Conservation (phyloP, 1,140 invertebrate species). For the Leptopilina clavipes region DNA sequence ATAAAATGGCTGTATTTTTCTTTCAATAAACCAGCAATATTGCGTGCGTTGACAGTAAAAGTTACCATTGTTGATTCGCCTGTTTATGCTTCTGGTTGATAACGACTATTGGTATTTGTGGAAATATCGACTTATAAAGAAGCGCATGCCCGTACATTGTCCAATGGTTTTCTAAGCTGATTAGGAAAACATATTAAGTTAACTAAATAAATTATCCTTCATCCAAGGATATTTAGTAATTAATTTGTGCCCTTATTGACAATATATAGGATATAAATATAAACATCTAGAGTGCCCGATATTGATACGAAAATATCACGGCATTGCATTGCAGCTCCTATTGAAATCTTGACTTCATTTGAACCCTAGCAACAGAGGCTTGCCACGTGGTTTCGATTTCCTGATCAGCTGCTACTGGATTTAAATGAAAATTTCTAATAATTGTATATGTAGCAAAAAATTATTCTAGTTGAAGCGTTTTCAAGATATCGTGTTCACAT, state of each 20-base stretch:
- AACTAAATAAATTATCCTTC: conserved; percentile 53
- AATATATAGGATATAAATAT: background rate
- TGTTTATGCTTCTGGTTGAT: conserved; percentile 41
- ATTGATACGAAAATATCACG: background rate
- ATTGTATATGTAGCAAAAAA: background rate
- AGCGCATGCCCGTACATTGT: conserved; percentile 51
- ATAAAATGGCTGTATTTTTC: no score
- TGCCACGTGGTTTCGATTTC: conserved; percentile 31
- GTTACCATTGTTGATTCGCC: conserved; percentile 21
- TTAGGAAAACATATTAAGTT: conserved; percentile 50
- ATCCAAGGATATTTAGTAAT: conserved; percentile 41
- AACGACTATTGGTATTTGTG: conserved; percentile 50
- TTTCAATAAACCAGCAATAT: no score
- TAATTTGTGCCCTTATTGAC: background rate
- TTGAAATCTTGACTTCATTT: background rate
- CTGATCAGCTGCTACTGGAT: conserved; percentile 8
- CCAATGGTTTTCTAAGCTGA: conserved; percentile 43
- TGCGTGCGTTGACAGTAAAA: conserved; percentile 36
- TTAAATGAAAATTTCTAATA: background rate
- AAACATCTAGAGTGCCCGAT: background rate
- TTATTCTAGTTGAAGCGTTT: no score
- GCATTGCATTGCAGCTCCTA: background rate
- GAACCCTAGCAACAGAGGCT: conserved; percentile 1
- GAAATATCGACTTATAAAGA: conserved; percentile 53
- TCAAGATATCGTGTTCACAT: no score